phyloP scores from a whole-genome alignment of 2,797 vertebrate genomes.

The Rallus crepitans region DNA sequence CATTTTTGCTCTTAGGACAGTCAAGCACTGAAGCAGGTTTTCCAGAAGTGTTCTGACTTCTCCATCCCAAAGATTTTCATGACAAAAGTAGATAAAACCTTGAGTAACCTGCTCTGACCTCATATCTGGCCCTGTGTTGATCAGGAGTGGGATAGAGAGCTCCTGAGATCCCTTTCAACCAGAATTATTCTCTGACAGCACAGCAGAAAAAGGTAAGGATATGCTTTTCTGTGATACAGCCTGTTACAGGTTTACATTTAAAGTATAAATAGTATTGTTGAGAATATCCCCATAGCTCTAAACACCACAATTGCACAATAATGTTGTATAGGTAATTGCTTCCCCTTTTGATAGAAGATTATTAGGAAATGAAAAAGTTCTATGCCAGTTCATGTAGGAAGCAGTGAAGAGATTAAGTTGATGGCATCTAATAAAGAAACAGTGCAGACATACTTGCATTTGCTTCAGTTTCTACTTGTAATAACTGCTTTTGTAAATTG shows the following conservation, averaged over 20 bases:
- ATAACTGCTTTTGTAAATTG: not conserved
- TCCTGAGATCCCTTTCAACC: not conserved
- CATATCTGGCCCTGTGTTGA: not conserved
- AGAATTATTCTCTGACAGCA: not conserved
- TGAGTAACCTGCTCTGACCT: not conserved
- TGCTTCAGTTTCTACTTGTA: not conserved
- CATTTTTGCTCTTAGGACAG: not conserved
- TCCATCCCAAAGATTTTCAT: not conserved
- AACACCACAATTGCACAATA: not conserved
- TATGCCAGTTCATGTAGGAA: not conserved
- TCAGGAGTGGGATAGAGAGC: not conserved
- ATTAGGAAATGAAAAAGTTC: not conserved
- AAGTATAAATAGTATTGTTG: not conserved
- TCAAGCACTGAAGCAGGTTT: not conserved
- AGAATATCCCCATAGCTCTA: not conserved
- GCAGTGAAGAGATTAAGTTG: not conserved
- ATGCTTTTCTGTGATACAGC: not conserved
- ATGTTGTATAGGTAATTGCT: not conserved
- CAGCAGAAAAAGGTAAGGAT: not conserved
- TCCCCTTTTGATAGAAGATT: not conserved
- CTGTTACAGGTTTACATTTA: not conserved
- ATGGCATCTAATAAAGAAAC: not conserved
- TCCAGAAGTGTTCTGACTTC: not conserved
- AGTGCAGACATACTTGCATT: not conserved
- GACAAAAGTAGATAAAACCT: not conserved